Evolutionary conservation across 2,888 invertebrate species (phyloP), one percentile per base, ranked within the genome.

Genomic region (Tineola bisselliella): DNA sequence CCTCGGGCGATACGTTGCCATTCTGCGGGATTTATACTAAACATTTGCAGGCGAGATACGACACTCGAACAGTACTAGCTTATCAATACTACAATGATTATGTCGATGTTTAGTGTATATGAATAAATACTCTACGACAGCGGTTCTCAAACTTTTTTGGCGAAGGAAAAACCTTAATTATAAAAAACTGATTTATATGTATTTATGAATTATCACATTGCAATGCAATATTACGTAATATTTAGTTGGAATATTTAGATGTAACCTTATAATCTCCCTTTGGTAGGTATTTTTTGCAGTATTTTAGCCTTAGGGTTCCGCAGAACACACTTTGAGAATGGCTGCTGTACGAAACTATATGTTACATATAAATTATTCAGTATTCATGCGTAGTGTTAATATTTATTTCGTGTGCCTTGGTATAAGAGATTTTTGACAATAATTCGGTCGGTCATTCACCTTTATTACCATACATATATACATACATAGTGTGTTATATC

Each of bases 401-500:
- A 78, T 81, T 77, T 78, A 73, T 71, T 69, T 66, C 69, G 63
- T 73, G 75, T 70, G 66, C n/a, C n/a, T n/a, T n/a, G 77, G 73
- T 82, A 77, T 81, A 79, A 76, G 73, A 70, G n/a, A 44, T 68
- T 76, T 73, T 75, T 71, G 67, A 78, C 78, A 77, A 81, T 76
- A 84, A 76, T 75, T 77, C 78, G 77, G 81, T 67, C 79, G 84
- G 83, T 76, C 86, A 64, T 81, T 86, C 76, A 82, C 76, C 86
- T 70, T 18, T 10, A 19, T 59, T 59, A 59, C 48, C 31, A 60
- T 38, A 60, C 48, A 31, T 18, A 33, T 25, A 19, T 12, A 5
- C 12, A n/a, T 54, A 4, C n/a, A 5, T 25, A 5, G 25, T 25
- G n/a, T 54, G n/a, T n/a, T n/a, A 54, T 25, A 25, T 19, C 3